Evolutionary conservation across 2,888 invertebrate species (phyloP), one percentile per base, ranked within the genome.

Genomic region (Pyrgus malvae): DNA sequence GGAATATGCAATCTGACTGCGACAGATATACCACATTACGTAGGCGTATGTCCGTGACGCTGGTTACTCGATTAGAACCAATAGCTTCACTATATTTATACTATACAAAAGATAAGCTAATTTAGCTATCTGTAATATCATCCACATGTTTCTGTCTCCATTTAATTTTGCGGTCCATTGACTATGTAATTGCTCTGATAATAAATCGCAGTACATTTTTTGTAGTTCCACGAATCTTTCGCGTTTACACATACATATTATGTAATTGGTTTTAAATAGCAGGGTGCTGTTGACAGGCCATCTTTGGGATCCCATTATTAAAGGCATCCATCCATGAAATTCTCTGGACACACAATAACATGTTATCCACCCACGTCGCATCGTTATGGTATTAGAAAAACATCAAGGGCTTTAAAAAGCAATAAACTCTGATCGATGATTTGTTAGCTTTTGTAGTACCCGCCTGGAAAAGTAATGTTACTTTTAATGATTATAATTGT

Each of bases 311-410:
- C 45, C 61, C 56, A 67, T 70, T 63, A 67, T 50, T 21, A 46
- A 23, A 41, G 35, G 59, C 64, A 64, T 45, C 62, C 63, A 64
- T 55, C 67, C 69, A 59, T 62, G 55, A 49, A 61, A 65, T 54
- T 54, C 57, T 59, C 56, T 55, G 56, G 50, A 60, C 59, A 58
- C 58, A 65, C 62, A 66, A 68, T 65, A 62, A 61, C 56, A 63
- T 64, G 58, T 63, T 63, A 49, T 53, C 62, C 65, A 57, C 69
- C 67, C 64, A 70, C 66, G 56, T 54, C 41, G 48, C 46, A 44
- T 42, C 49, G 44, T 50, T 57, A 63, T 48, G 51, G 62, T 64
- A 65, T 63, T 53, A 55, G 41, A 54, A 50, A 42, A 54, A 48
- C 45, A 56, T 58, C 48, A 56, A 51, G 35, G 49, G 41, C 38